Evolutionary conservation across 2,888 invertebrate genomes (phyloP).

Genomic region (Anticlea derivata): DNA sequence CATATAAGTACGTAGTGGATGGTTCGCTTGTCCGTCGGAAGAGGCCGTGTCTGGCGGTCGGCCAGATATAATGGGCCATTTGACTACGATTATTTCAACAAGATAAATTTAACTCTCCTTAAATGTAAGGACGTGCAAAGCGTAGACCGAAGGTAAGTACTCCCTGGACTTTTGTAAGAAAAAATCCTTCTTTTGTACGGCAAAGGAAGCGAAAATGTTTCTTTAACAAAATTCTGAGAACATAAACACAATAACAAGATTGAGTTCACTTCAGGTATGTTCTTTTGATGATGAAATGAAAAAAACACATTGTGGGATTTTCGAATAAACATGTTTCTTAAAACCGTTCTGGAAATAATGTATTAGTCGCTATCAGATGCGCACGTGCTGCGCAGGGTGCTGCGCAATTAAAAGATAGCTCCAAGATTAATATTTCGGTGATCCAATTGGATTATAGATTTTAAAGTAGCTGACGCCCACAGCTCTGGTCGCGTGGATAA

Average conservation of each 20-base stretch:
- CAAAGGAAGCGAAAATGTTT: neutral
- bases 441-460: slow-evolving; percentile 42
- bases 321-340: slow-evolving; percentile 7
- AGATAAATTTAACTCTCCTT: slow-evolving; percentile 72
- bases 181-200: slow-evolving; percentile 1
- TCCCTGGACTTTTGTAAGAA: slow-evolving; percentile 25
- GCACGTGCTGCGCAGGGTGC: slow-evolving; percentile 20
- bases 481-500: too few relatives aligned
- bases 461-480: too few relatives aligned
- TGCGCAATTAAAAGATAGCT: slow-evolving; percentile 28
- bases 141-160: slow-evolving; percentile 30
- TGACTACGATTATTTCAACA: slow-evolving; percentile 70
- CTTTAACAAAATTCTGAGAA: neutral
- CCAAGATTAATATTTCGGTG: slow-evolving; percentile 23
- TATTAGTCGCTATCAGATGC: slow-evolving; percentile 11
- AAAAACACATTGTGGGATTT: neutral
- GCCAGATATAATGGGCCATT: slow-evolving; percentile 66
- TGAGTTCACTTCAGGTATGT: too few relatives aligned
- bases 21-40: slow-evolving; percentile 46
- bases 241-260: too few relatives aligned
- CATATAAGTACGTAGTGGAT: slow-evolving; percentile 44
- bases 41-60: slow-evolving; percentile 57
- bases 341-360: slow-evolving; percentile 4
- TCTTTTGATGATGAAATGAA: too few relatives aligned
- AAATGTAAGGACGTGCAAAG: slow-evolving; percentile 66